phyloP scores from a whole-genome alignment of 2,113 vertebrate genomes.

The Trochalopteron elliotii region DNA sequence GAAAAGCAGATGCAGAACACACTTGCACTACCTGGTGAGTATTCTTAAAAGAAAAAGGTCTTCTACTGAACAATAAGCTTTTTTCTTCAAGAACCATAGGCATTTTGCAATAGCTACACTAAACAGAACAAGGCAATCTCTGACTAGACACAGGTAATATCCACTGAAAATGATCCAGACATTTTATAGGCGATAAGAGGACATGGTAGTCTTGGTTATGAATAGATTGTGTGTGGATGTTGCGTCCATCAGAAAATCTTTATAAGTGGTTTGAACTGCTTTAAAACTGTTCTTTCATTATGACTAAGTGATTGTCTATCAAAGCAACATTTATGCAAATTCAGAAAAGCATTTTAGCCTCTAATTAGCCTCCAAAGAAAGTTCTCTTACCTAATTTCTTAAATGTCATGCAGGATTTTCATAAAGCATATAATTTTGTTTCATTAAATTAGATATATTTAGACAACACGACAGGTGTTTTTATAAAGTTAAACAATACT shows the following conservation, averaged over 20 bases:
- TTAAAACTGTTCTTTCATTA: constrained; percentile 23
- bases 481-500: background rate
- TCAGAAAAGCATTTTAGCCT: constrained; percentile 31
- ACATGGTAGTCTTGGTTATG: background rate
- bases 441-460: constrained; percentile 54
- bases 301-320: constrained; percentile 35
- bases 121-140: background rate
- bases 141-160: background rate
- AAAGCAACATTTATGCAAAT: constrained; percentile 40
- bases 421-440: constrained; percentile 38
- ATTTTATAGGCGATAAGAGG: background rate
- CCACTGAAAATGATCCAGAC: background rate
- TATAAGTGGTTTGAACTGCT: background rate
- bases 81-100: background rate
- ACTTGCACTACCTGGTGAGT: background rate
- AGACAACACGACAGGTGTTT: constrained; percentile 37
- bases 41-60: background rate
- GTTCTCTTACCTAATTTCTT: constrained; percentile 43
- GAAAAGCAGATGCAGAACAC: background rate
- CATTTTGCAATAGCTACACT: background rate
- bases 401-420: constrained; percentile 7
- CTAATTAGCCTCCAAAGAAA: constrained; percentile 44
- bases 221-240: background rate
- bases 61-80: background rate
- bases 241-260: constrained; percentile 13